Evolutionary conservation across 1,140 invertebrate species (phyloP).

Genomic region (Ridgeia piscesae): DNA sequence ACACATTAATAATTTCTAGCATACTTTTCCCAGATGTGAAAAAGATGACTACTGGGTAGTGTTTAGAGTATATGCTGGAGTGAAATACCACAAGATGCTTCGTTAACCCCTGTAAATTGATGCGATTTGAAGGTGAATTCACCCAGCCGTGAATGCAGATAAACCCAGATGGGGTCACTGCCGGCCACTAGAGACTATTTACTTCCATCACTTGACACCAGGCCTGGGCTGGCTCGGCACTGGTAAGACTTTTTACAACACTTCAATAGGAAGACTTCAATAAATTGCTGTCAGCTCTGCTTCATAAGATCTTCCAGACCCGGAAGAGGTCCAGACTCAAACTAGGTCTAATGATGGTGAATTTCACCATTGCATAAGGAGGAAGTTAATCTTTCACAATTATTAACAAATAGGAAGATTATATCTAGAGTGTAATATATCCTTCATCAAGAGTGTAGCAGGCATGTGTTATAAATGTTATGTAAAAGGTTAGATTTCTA

Average conservation of each 20-base stretch:
- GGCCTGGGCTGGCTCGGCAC: neutral
- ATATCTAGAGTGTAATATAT: neutral
- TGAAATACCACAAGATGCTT: neutral
- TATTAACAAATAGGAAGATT: no score
- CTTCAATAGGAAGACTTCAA: neutral
- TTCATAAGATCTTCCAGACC: neutral
- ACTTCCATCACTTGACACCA: neutral
- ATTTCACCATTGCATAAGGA: neutral
- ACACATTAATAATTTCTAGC: neutral
- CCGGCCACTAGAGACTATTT: neutral
- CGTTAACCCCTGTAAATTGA: neutral
- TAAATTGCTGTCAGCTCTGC: neutral
- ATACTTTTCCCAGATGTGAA: neutral
- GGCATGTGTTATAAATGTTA: neutral
- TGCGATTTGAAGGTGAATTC: neutral
- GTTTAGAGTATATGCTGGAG: neutral
- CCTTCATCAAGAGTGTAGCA: neutral
- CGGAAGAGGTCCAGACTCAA: neutral
- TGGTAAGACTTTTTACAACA: neutral
- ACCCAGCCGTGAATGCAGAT: neutral
- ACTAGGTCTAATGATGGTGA: neutral
- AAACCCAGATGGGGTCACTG: neutral
- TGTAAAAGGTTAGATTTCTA: neutral
- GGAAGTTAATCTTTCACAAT: neutral
- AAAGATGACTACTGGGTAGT: neutral